Conservation (phyloP, 2,113 vertebrate species). For the Isurus oxyrinchus region DNA sequence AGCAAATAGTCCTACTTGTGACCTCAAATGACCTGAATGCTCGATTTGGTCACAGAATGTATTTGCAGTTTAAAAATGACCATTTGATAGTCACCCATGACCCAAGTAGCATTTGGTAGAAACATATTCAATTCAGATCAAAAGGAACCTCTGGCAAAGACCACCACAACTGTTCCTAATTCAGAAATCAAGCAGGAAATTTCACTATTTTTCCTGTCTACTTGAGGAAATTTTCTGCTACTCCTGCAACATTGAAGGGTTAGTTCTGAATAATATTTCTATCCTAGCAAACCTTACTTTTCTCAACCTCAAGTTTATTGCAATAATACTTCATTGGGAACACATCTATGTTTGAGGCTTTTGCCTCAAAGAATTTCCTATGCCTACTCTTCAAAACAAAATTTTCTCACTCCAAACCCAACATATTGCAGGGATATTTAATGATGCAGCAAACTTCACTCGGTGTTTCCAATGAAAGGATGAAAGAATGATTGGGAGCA, state of each 20-base stretch:
- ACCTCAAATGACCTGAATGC: neutral
- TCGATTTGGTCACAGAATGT: neutral
- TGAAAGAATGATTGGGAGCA: neutral
- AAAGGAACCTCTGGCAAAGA: neutral
- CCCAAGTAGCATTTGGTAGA: neutral
- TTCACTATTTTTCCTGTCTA: constrained; percentile 20
- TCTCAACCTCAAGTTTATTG: neutral
- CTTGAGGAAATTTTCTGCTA: too few relatives aligned
- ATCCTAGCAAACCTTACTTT: neutral
- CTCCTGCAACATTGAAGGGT: neutral
- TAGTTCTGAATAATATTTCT: neutral
- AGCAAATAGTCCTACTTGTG: neutral
- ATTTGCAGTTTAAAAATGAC: neutral
- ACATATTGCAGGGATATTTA: neutral
- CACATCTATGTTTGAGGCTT: neutral
- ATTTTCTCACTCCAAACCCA: neutral
- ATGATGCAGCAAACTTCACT: neutral
- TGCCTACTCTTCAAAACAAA: neutral
- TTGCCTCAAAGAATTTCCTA: neutral
- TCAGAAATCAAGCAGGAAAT: neutral
- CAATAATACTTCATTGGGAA: neutral
- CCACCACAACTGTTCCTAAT: neutral
- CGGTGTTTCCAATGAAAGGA: neutral
- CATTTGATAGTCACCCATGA: neutral
- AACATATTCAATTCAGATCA: neutral